phyloP scores from a whole-genome alignment of 2,797 vertebrate genomes.

The Pipistrellus nathusii region DNA sequence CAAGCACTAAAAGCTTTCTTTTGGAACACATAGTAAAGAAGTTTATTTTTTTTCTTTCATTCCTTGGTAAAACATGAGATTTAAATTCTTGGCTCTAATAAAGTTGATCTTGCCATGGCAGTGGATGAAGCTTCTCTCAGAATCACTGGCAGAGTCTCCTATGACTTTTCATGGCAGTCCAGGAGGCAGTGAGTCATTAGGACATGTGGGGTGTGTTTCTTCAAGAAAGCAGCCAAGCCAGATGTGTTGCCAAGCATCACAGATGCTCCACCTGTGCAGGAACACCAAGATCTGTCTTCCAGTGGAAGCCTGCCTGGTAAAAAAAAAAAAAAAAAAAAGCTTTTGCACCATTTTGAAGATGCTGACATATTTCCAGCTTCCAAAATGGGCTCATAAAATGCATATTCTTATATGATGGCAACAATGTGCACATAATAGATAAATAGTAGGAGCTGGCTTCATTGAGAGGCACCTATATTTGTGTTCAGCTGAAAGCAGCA shows the following conservation, averaged over 20 bases:
- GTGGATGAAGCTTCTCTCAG: not conserved
- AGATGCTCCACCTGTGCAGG: conserved; percentile 65
- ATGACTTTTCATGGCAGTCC: not conserved
- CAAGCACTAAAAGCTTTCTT: not conserved
- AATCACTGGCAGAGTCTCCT: conserved; percentile 33
- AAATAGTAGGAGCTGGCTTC: not conserved
- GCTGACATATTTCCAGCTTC: not conserved
- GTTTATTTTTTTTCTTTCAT: conserved; percentile 18
- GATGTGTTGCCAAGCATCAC: conserved; percentile 64
- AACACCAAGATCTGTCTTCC: conserved; percentile 55
- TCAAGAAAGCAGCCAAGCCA: conserved; percentile 63
- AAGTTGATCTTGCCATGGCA: not conserved
- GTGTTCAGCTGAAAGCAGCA: not conserved
- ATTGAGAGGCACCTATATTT: not conserved
- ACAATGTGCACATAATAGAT: not conserved
- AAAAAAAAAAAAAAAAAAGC: not conserved
- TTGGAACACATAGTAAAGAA: not conserved
- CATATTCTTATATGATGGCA: conserved; percentile 42
- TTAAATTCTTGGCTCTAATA: conserved; percentile 37
- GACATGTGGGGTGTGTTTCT: conserved; percentile 35
- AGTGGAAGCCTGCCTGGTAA: conserved; percentile 49
- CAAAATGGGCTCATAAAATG: conserved; percentile 47
- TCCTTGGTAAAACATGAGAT: not conserved
- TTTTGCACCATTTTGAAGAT: conserved; percentile 38
- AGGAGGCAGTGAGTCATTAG: conserved; percentile 67